Conservation (phyloP, 2,797 vertebrate genomes). For the Sebastes aleutianus region DNA sequence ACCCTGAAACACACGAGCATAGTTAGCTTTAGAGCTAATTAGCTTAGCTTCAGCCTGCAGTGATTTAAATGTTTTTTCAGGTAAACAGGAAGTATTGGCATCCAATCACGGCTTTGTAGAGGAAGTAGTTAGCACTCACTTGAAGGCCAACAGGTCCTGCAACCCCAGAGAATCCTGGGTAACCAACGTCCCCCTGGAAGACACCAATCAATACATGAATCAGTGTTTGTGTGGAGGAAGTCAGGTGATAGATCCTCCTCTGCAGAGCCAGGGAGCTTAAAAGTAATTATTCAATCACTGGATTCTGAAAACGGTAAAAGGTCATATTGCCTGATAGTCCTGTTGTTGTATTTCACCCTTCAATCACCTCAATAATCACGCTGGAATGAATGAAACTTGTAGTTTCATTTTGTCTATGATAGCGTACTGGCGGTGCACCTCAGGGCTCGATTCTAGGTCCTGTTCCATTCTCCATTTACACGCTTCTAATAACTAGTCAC, state of each 20-base stretch:
- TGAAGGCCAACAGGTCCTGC: conserved; percentile 75
- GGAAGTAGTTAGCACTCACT: conserved; percentile 75
- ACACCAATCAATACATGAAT: background rate
- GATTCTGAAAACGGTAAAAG: background rate
- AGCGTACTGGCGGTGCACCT: background rate
- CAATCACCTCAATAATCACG: too few relatives aligned
- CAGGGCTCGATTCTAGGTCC: background rate
- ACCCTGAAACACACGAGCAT: conserved; percentile 61
- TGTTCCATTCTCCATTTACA: background rate
- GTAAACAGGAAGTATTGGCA: background rate
- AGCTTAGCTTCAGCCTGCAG: background rate
- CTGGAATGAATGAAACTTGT: background rate
- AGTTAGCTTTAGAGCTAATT: background rate
- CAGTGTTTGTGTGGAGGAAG: background rate
- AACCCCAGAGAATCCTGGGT: conserved; percentile 79
- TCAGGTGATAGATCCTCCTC: background rate
- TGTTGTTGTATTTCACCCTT: background rate
- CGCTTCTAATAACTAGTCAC: background rate
- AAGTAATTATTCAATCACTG: background rate
- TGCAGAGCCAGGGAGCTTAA: background rate
- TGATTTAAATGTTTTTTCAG: background rate
- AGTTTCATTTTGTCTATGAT: background rate
- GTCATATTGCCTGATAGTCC: background rate
- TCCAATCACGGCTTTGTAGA: background rate
- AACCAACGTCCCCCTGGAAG: conserved; percentile 85